Conservation (phyloP, 2,888 invertebrate genomes). For the Catocala nupta region DNA sequence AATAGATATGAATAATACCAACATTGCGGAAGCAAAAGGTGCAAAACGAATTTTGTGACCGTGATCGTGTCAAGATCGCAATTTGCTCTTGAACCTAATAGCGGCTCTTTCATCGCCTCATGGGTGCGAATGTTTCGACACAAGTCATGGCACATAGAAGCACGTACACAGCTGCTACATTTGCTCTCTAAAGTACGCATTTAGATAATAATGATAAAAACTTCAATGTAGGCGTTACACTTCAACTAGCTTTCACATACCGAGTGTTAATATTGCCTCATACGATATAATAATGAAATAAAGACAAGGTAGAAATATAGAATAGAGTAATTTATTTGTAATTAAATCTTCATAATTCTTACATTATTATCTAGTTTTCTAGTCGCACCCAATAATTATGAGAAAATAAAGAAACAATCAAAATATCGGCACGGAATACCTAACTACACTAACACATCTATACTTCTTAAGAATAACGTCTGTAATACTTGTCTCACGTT, state of each 20-base stretch:
- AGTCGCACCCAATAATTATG: no score
- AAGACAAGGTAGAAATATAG: neutral
- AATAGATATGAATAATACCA: conserved; percentile 20
- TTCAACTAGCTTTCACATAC: conserved; percentile 32
- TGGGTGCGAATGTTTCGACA: conserved; percentile 27
- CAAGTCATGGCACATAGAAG: neutral
- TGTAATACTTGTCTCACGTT: no score
- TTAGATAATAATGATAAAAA: conserved; percentile 32
- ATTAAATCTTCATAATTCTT: no score
- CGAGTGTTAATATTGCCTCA: conserved; percentile 17
- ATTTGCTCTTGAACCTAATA: conserved; percentile 61
- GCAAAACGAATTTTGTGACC: conserved; percentile 31
- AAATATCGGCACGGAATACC: no score
- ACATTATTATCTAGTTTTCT: no score
- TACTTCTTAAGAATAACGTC: no score
- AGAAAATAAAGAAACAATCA: no score
- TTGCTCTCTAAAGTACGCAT: conserved; percentile 3
- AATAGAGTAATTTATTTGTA: no score
- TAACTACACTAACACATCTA: no score
- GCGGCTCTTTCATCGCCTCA: conserved; percentile 43
- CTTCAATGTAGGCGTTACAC: conserved; percentile 22
- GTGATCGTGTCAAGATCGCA: conserved; percentile 51
- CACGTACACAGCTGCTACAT: conserved; percentile 12
- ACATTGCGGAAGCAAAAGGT: conserved; percentile 21
- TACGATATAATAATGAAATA: conserved; percentile 1